phyloP scores from a whole-genome alignment of 2,888 invertebrate genomes.

The Orthosia gothica region DNA sequence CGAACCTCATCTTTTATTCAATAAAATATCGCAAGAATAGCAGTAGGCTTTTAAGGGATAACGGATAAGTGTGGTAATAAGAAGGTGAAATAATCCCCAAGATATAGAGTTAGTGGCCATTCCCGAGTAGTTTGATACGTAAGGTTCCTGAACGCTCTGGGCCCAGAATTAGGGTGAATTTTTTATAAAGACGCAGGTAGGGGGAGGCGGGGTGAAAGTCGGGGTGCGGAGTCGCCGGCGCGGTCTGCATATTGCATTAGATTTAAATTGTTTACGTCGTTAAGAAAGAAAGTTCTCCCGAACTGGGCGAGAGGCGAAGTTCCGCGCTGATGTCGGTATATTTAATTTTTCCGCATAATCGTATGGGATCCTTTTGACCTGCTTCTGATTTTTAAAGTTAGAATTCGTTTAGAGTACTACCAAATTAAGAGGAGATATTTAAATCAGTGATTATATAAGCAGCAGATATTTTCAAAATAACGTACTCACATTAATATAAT shows the following conservation, averaged over 20 bases:
- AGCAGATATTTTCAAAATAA: not conserved
- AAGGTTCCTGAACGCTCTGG: constrained; percentile 71
- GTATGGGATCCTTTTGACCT: constrained; percentile 67
- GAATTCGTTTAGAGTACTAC: constrained; percentile 1
- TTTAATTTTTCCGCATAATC: constrained; percentile 76
- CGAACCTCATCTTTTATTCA: constrained; percentile 29
- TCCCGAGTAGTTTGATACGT: constrained; percentile 69
- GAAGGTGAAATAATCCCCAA: constrained; percentile 62
- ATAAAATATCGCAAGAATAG: constrained; percentile 21
- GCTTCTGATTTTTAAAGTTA: constrained; percentile 28
- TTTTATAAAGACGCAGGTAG: constrained; percentile 85
- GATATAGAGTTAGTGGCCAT: constrained; percentile 67
- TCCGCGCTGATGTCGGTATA: constrained; percentile 72
- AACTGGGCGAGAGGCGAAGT: constrained; percentile 80
- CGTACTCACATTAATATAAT: constrained; percentile 6
- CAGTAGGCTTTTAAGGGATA: constrained; percentile 36
- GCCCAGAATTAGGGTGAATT: constrained; percentile 83
- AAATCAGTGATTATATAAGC: too few relatives aligned
- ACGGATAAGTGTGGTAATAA: constrained; percentile 59
- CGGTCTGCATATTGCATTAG: constrained; percentile 90
- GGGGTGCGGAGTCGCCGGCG: constrained; percentile 78
- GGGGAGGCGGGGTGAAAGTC: constrained; percentile 68
- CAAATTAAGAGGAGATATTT: not conserved
- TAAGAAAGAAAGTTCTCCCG: constrained; percentile 87
- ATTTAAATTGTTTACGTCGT: constrained; percentile 91